A percentile compares a stretch with the other conserved stretches of the same genome.
phyloP scores from a whole-genome alignment of 2,797 vertebrate species.

The Morelia viridis region DNA sequence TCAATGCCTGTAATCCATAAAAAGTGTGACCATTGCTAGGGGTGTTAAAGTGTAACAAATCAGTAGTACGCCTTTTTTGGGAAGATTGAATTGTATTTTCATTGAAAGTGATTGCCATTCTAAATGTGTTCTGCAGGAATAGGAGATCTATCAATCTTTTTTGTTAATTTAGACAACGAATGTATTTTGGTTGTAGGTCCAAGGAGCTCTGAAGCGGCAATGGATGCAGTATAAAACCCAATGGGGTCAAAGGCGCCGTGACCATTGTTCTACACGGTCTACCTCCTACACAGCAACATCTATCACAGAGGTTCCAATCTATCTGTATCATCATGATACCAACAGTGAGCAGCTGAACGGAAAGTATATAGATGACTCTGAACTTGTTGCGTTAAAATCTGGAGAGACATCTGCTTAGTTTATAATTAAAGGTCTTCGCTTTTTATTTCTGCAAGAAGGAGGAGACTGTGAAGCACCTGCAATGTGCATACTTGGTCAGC shows the following conservation, averaged over 20 bases:
- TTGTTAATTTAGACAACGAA: neutral
- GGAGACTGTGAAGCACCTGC: slow-evolving; percentile 42
- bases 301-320: slow-evolving; percentile 87
- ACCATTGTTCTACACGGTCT: slow-evolving; percentile 85
- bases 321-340: slow-evolving; percentile 85
- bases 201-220: slow-evolving; percentile 88
- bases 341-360: slow-evolving; percentile 83
- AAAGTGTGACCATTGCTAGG: neutral
- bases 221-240: slow-evolving; percentile 91
- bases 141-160: neutral
- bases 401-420: slow-evolving; percentile 83
- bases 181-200: slow-evolving; percentile 78
- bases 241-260: slow-evolving; percentile 86
- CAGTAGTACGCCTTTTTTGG: neutral
- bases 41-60: neutral
- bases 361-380: slow-evolving; percentile 79
- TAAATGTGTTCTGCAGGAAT: neutral
- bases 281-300: slow-evolving; percentile 90
- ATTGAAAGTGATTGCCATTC: neutral
- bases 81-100: neutral
- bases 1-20: neutral
- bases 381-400: slow-evolving; percentile 83
- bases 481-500: slow-evolving; percentile 20
- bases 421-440: slow-evolving; percentile 38
- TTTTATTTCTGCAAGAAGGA: slow-evolving; percentile 54